Evolutionary conservation across 2,888 invertebrate genomes (phyloP).

Genomic region (Pasiphila rectangulata): DNA sequence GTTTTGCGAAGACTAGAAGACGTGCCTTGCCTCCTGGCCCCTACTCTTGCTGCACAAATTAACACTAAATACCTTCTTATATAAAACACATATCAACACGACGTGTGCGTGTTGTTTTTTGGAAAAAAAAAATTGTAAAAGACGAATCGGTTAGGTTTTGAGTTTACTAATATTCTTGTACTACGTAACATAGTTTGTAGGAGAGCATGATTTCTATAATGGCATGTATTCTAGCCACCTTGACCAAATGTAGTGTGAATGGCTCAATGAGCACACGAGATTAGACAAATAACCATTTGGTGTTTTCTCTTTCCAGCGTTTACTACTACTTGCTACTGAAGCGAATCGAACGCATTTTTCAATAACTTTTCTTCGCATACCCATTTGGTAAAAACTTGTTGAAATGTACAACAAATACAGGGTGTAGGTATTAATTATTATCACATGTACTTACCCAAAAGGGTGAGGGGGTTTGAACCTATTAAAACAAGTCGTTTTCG

Average conservation of each 20-base stretch:
- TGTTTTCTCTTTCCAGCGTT: conserved; percentile 55
- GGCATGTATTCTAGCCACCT: not conserved
- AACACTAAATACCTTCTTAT: conserved; percentile 43
- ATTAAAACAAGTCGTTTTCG: too few relatives aligned
- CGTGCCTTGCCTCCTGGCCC: conserved; percentile 59
- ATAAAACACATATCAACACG: too few relatives aligned
- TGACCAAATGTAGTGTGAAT: not conserved
- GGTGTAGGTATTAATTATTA: too few relatives aligned
- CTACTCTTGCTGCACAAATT: not conserved
- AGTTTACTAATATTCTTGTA: too few relatives aligned
- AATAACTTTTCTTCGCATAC: conserved; percentile 10
- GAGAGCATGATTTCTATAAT: too few relatives aligned
- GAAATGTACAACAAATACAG: conserved; percentile 7
- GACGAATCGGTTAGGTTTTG: too few relatives aligned
- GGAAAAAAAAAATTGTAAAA: too few relatives aligned
- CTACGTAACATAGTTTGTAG: too few relatives aligned
- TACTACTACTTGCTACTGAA: conserved; percentile 26
- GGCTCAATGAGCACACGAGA: conserved; percentile 9
- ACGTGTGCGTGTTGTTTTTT: too few relatives aligned
- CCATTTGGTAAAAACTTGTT: conserved; percentile 5
- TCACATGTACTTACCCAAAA: too few relatives aligned
- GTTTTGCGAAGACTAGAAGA: conserved; percentile 73
- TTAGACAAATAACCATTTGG: conserved; percentile 31
- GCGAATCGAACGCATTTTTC: conserved; percentile 10
- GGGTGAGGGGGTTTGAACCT: too few relatives aligned